These are phyloP conservation scores for Bathynomus jamesi DNA, from an alignment of 1,140 invertebrate genomes.

Conservation along the genomic window DNA sequence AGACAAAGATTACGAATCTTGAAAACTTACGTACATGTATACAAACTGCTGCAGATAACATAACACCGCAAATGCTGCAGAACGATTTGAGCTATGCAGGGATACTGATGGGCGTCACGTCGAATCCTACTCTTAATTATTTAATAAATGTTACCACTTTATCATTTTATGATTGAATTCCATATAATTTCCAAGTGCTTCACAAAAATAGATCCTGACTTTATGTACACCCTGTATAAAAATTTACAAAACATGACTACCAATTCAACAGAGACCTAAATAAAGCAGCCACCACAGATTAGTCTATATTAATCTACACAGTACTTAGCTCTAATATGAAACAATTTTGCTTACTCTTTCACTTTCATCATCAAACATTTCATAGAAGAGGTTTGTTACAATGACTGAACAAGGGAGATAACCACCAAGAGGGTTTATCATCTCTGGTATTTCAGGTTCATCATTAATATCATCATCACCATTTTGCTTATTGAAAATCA, in stretches of 20 bases:
- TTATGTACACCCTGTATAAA: background rate
- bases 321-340: background rate
- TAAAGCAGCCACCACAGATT: background rate
- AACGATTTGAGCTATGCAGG: too few relatives aligned
- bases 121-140: too few relatives aligned
- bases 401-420: background rate
- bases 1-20: too few relatives aligned
- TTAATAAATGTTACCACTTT: too few relatives aligned
- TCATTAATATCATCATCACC: background rate
- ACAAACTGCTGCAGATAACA: too few relatives aligned
- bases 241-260: too few relatives aligned
- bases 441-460: background rate
- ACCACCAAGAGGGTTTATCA: background rate
- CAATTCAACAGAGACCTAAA: background rate
- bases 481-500: background rate
- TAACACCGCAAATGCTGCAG: too few relatives aligned
- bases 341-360: slow-evolving; percentile 7
- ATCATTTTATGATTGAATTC: too few relatives aligned
- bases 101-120: too few relatives aligned
- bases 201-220: background rate
- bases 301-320: background rate
- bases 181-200: too few relatives aligned
- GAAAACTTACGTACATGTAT: too few relatives aligned
- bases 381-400: slow-evolving; percentile 4
- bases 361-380: slow-evolving; percentile 17